Evolutionary conservation across 2,888 invertebrate species (phyloP), one percentile per base, ranked within the genome.

Genomic region (Lasioglossum figueresi): DNA sequence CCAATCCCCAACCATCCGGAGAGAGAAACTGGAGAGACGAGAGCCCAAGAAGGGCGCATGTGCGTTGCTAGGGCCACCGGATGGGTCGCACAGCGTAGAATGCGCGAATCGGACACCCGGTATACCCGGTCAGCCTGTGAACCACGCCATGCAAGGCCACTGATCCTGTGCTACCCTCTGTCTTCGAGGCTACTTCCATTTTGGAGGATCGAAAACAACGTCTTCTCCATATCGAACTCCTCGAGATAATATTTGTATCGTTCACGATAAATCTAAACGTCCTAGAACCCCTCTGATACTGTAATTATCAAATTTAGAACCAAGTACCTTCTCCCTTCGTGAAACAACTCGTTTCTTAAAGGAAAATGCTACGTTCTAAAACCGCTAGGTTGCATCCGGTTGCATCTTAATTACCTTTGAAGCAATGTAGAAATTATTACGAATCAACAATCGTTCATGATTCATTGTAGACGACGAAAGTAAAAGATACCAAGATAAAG

Each of bases 41-140:
- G 91, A 91, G 92, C 85, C 88, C 88, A 83, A 89, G 89, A 93
- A 93, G 93, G 93, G 95, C 95, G 94, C 94, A 94, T 94, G 95
- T 94, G 94, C 94, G 95, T 94, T 95, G 95, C 94, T 93, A 95
- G 93, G 95, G 94, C 94, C 93, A 92, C 94, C 92, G 93, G 93
- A 93, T 93, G 92, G 92, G 91, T 94, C 93, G 93, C 83, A 23
- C 88, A 76, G 71, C 83, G 59, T 52, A 59, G 59, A 75, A 6
- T 68, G 71, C 80, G 76, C 74, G 86, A 85, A 88, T 85, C 83
- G 82, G 86, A 83, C 90, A 86, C 89, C 90, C 89, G 89, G 80
- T 90, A 90, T 89, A 87, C 73, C 74, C 52, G 83, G 78, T 81
- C 87, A 76, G 68, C 76, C 48, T 63, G 71, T 77, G 40, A 75